Conservation (phyloP, 2,113 vertebrate species). For the Irena cyanogastra region DNA sequence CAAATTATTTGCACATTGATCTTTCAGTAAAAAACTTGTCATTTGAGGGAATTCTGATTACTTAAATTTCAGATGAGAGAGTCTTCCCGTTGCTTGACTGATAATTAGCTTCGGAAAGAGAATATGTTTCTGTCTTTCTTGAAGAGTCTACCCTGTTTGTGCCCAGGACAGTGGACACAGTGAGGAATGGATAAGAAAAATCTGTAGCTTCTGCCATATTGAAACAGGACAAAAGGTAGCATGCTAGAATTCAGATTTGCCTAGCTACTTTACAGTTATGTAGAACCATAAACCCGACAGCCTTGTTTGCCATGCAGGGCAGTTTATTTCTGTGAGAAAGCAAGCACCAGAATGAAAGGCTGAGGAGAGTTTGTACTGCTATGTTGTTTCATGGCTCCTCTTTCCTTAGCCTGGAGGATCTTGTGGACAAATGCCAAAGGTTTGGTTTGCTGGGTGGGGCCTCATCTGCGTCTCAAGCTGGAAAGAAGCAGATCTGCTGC, state of each 20-base stretch:
- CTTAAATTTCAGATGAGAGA: neutral
- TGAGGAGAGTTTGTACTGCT: neutral
- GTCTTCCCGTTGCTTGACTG: neutral
- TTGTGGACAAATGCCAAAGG: neutral
- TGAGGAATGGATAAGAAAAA: neutral
- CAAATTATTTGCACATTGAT: slow-evolving; percentile 19
- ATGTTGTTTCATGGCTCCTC: neutral
- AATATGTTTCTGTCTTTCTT: neutral
- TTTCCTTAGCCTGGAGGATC: slow-evolving; percentile 1
- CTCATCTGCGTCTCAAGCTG: slow-evolving; percentile 19
- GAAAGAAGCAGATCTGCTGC: neutral
- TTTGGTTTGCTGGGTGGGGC: slow-evolving; percentile 32
- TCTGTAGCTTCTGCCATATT: neutral
- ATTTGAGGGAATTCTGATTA: neutral
- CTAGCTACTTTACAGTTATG: neutral
- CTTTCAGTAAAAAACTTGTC: slow-evolving; percentile 7
- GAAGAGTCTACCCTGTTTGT: neutral
- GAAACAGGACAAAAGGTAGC: neutral
- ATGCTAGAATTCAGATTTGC: neutral
- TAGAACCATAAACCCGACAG: neutral
- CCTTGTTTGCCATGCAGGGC: neutral
- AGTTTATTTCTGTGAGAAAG: neutral
- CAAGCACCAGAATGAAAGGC: neutral
- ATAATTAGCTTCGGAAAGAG: neutral
- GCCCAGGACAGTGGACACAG: neutral